A percentile compares a stretch with the other conserved stretches of the same genome.
Conservation (phyloP, 1,140 invertebrate genomes). For the Anagrus nilaparvatae region DNA sequence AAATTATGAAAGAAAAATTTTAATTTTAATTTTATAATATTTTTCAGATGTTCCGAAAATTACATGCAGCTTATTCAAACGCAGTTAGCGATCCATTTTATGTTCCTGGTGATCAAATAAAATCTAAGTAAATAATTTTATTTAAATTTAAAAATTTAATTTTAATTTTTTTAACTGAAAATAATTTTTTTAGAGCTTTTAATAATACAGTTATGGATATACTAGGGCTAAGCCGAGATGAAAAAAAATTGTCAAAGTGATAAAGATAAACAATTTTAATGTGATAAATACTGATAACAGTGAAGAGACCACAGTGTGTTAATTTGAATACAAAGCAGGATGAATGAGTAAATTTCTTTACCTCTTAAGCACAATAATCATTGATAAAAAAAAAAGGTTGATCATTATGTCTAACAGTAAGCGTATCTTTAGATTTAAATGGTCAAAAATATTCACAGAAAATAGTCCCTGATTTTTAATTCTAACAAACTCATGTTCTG, state of each 20-base stretch:
- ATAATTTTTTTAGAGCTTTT: conserved; percentile 29
- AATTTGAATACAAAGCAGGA: too few relatives aligned
- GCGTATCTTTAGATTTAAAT: too few relatives aligned
- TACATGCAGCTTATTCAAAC: conserved; percentile 86
- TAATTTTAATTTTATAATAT: conserved; percentile 9
- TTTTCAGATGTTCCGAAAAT: conserved; percentile 74
- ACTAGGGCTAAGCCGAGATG: conserved; percentile 24
- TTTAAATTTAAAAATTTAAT: not conserved
- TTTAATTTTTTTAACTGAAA: not conserved
- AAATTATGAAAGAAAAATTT: conserved; percentile 16
- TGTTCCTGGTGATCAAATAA: conserved; percentile 73
- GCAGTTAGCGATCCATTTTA: conserved; percentile 93
- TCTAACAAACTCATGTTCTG: too few relatives aligned
- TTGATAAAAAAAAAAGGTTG: too few relatives aligned
- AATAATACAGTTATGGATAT: conserved; percentile 34
- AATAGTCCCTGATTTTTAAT: too few relatives aligned
- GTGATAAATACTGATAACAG: too few relatives aligned
- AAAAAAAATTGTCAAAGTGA: conserved; percentile 8
- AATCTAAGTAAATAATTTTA: conserved; percentile 57
- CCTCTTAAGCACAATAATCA: too few relatives aligned
- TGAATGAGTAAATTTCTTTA: too few relatives aligned
- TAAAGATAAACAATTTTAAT: not conserved
- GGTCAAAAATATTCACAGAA: too few relatives aligned
- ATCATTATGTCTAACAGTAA: too few relatives aligned
- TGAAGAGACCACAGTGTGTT: too few relatives aligned